Conservation (phyloP, 2,888 invertebrate genomes). For the Catotricha subobsoleta region DNA sequence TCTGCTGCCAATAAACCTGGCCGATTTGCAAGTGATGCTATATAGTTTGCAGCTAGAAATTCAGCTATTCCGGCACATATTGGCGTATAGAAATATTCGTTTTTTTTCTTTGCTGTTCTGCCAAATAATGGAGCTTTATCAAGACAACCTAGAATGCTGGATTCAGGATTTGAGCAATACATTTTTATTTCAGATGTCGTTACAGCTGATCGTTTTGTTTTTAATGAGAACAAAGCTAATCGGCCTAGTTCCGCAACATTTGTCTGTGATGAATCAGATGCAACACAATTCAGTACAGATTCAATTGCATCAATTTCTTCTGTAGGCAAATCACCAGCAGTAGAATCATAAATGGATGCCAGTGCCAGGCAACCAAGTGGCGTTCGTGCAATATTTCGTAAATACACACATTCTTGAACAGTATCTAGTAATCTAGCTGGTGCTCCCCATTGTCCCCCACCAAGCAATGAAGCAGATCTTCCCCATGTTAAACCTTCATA, state of each 20-base stretch:
- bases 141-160: constrained; percentile 30
- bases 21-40: constrained; percentile 34
- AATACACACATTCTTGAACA: constrained; percentile 26
- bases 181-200: constrained; percentile 33
- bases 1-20: constrained; percentile 33
- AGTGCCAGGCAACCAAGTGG: constrained; percentile 35
- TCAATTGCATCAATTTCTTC: constrained; percentile 24
- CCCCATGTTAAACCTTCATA: constrained; percentile 33
- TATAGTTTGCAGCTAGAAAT: constrained; percentile 36
- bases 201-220: constrained; percentile 31
- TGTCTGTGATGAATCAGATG: constrained; percentile 16
- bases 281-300: constrained; percentile 25
- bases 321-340: constrained; percentile 24
- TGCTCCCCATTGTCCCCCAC: constrained; percentile 32
- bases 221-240: constrained; percentile 31
- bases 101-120: constrained; percentile 25
- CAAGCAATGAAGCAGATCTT: constrained; percentile 31
- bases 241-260: constrained; percentile 34
- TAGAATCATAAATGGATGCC: constrained; percentile 33
- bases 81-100: constrained; percentile 29
- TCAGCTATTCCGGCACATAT: constrained; percentile 34
- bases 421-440: constrained; percentile 28
- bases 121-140: constrained; percentile 29
- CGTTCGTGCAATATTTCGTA: constrained; percentile 31
- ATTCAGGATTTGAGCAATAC: constrained; percentile 27